Base-by-base conservation (phyloP, 2,113 vertebrate genomes). In the Mesocricetus auratus region DNA sequence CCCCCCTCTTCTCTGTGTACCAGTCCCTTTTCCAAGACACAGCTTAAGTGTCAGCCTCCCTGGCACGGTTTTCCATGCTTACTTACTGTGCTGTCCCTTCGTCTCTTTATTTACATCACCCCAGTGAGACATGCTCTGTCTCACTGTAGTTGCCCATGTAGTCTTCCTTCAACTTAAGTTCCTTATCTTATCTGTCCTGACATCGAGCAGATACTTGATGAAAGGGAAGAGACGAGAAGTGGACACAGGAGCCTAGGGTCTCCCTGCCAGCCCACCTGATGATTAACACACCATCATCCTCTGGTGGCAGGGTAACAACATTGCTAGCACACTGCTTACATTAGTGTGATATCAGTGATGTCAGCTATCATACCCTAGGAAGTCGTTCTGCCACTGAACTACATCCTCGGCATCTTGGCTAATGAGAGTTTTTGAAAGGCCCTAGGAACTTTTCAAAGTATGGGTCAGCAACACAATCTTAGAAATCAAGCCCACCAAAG, bases 271-370 rank as follows among this genome's bases (percentile, higher is more conserved):
- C 58, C 21, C 26, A 17, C 29, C 53, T 58, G 21, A 17, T 47
- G 24, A 69, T 50, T 9, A 77, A 78, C 26, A 86, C 22, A 47
- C 21, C 12, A 66, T 79, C 1, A 29, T 31, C 90, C 60, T n/a
- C 83, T 94, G 24, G 75, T 88, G 93, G 58, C 74, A 86, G 15
- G 29, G n/a, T n/a, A 42, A 62, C 68, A 50, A 58, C 94, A 94
- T 66, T 81, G 29, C 47, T 86, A 79, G 33, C 42, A 81, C n/a
- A 85, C 24, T 81, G 33, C 29, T 69, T 60, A 36, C 87, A 47
- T 31, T 88, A 60, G 56, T 71, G 10, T 29, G 50, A 5, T 89
- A 29, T 45, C 47, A 56, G n/a, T 39, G 60, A 78, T 36, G 29
- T 71, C 69, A 71, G 17, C 6, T n/a, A 71, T 12, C 2, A 19